Base-by-base conservation (phyloP, 2,113 vertebrate genomes). In the Neodon shergylaensis region DNA sequence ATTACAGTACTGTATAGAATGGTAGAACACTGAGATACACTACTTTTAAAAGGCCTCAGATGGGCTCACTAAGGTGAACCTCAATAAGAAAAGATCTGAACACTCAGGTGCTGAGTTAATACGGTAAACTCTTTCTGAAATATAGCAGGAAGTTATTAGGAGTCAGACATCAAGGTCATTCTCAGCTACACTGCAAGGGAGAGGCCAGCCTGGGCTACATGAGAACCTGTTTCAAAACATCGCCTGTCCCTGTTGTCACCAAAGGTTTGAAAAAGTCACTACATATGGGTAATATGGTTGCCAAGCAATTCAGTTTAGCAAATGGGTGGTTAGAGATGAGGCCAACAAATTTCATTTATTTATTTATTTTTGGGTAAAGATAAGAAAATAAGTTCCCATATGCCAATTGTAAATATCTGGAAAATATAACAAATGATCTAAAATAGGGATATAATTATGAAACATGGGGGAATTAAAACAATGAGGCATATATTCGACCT, bases 391-490 rank as follows among this genome's bases (percentile, higher is more conserved):
- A 66, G 44, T 12, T 92, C 49, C 54, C 22, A 65, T 9, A 58
- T 26, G 54, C 54, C 42, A 93, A 63, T 21, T 92, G 92, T 42
- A 88, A 89, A 91, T 89, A 86, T 49, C 82, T 74, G 36, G 77
- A 87, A 89, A 89, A 72, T 70, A 39, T 93, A 97, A 88, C 73
- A 66, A 58, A 95, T 33, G 33, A 58, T 52, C 65, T 88, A 93
- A n/a, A 90, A 52, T 7, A 79, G 49, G 49, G 33, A 76, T 36
- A 74, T 79, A 96, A 84, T 90, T 81, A 95, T 84, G 70, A 91
- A 97, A 92, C 83, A 92, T 4, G 12, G 44, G 42, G 61, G 39
- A 94, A 96, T 92, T 93, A 94, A 92, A 96, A 91, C 58, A 90
- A 86, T 72, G 84, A 61, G 8, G 47, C 7, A 76, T 85, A 94